These are phyloP conservation scores for Dicerorhinus sumatrensis DNA, from an alignment of 2,113 vertebrate species.

Conservation along the genomic window DNA sequence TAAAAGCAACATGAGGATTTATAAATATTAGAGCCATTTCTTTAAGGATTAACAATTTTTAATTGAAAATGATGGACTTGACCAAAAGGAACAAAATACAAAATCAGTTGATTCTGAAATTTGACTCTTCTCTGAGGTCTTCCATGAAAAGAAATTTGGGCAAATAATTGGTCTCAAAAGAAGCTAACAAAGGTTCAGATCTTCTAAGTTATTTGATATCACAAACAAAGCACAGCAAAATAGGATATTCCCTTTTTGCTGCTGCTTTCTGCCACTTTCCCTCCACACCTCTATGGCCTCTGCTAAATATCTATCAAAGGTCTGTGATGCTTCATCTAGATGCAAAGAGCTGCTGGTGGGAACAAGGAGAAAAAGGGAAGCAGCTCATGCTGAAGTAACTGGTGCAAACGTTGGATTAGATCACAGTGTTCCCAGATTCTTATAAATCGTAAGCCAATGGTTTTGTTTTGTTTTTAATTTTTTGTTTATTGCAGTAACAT, in stretches of 20 bases:
- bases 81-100: neutral
- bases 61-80: neutral
- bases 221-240: neutral
- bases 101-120: neutral
- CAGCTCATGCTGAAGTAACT: no score
- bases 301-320: neutral
- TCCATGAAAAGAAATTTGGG: neutral
- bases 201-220: neutral
- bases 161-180: neutral
- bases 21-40: neutral
- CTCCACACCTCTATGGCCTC: neutral
- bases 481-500: no score
- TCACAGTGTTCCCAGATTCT: neutral
- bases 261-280: neutral
- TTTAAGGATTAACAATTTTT: conserved; percentile 1
- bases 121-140: neutral
- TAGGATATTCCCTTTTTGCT: neutral
- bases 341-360: neutral
- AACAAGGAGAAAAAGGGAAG: neutral
- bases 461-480: neutral
- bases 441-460: neutral
- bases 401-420: neutral
- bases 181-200: neutral
- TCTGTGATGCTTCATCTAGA: rapidly evolving
- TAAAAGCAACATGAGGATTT: neutral